phyloP scores from a whole-genome alignment of 2,888 invertebrate genomes.

The Eristalis pertinax region DNA sequence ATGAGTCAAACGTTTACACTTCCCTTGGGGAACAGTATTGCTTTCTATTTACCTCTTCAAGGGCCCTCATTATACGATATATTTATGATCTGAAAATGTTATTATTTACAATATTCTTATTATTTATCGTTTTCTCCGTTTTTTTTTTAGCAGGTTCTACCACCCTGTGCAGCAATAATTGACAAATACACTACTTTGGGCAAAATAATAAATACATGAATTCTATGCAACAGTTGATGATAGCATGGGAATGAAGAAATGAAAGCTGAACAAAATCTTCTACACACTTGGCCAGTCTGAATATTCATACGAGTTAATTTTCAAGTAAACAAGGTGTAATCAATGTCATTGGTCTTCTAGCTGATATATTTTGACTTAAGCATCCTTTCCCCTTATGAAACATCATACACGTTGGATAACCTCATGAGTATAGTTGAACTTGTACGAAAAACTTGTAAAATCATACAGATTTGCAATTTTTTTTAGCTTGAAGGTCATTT shows the following conservation, averaged over 20 bases:
- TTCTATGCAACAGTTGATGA: not conserved
- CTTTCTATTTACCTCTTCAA: constrained; percentile 19
- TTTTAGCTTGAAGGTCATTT: too few species aligned
- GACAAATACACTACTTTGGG: constrained; percentile 36
- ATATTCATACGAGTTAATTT: too few species aligned
- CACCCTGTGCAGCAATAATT: constrained; percentile 33
- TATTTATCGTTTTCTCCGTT: not conserved
- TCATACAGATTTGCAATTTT: too few species aligned
- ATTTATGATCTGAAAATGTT: constrained; percentile 25
- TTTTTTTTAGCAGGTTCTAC: not conserved
- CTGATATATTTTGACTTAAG: too few species aligned
- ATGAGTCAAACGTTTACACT: constrained; percentile 35
- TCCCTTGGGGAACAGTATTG: not conserved
- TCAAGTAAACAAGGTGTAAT: too few species aligned
- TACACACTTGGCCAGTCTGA: too few species aligned
- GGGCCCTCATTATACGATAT: constrained; percentile 21
- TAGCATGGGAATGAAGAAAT: not conserved
- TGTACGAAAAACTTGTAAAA: too few species aligned
- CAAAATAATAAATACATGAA: not conserved
- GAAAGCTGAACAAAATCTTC: not conserved
- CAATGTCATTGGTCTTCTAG: too few species aligned
- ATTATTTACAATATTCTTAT: constrained; percentile 38
- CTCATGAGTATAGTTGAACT: too few species aligned
- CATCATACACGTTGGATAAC: too few species aligned
- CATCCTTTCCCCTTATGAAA: too few species aligned